A percentile compares a stretch with the other conserved stretches of the same genome.
Evolutionary conservation across 2,113 vertebrate genomes (phyloP).

Genomic region (Tetrax tetrax): DNA sequence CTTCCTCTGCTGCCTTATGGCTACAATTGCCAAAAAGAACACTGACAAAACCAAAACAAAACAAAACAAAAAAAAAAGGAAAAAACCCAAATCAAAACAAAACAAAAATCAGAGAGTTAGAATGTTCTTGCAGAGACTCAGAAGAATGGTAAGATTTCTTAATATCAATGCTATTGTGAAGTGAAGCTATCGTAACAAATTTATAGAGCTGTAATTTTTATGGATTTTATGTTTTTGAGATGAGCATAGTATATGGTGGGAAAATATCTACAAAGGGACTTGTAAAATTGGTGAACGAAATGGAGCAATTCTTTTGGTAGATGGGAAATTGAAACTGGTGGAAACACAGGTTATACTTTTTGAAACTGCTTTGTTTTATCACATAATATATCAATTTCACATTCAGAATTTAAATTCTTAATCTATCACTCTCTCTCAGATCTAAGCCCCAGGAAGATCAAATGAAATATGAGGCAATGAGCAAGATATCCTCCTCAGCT

Average conservation of each 20-base stretch:
- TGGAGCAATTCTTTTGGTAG: background rate
- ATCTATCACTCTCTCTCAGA: background rate
- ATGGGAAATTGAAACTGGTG: background rate
- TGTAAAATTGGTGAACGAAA: background rate
- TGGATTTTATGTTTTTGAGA: background rate
- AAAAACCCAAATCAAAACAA: background rate
- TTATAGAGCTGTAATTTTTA: background rate
- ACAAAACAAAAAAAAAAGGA: background rate
- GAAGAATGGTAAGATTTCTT: background rate
- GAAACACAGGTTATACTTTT: background rate
- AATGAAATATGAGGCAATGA: background rate
- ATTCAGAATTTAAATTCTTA: conserved; percentile 3
- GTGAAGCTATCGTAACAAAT: background rate
- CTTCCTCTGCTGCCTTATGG: conserved; percentile 77
- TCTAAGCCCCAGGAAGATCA: background rate
- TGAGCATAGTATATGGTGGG: background rate
- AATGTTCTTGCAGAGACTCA: background rate
- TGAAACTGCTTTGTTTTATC: background rate
- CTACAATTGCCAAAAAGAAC: conserved; percentile 78
- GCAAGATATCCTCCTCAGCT: background rate
- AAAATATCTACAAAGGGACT: conserved; percentile 2
- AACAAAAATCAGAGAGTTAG: background rate
- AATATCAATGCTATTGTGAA: background rate
- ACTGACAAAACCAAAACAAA: conserved; percentile 62
- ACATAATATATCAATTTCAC: background rate